Evolutionary conservation across 2,797 vertebrate species (phyloP), one percentile per base, ranked within the genome.

Genomic region (Anabacerthia variegaticeps): DNA sequence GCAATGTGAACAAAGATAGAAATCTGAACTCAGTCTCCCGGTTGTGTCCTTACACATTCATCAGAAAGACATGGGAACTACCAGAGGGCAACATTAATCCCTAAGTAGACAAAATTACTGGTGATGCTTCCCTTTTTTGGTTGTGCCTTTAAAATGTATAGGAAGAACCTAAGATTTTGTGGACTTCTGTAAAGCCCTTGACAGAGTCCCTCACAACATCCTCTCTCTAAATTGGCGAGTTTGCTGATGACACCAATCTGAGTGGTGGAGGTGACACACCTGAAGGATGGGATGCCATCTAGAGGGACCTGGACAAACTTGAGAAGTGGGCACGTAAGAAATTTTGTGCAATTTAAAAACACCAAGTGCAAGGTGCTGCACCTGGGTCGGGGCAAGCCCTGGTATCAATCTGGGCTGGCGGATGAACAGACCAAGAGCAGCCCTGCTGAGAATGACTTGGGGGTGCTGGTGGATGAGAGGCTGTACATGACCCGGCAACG

Each of bases 251-350:
- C 21, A 46, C 18, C 12, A 41, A 48, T 14, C 9, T 73, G n/a
- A 59, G 20, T 13, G 30, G 2, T 23, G 14, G 15, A 26, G 12
- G 16, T 36, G 30, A 36, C 11, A 27, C 17, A 41, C 17, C 6
- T 26, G 54, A 81, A 68, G 46, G 14, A 13, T 7, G 26, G 59
- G 18, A 23, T n/a, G n/a, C n/a, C n/a, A n/a, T 28, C 7, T 12
- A 14, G 12, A 20, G 34, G 12, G 48, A 9, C 3, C 12, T 61
- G 41, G 8, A 41, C 2, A 27, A 34, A 3, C 10, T 61, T 0
- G 0, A 74, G 21, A 41, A 41, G 6, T 20, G 8, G 7, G 4
- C 5, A 10, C 7, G 7, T 3, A 3, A 12, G 8, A 68, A 68
- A 32, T n/a, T 17, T 49, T 44, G 7, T 16, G 28, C 9, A 16